Evolutionary conservation across 2,888 invertebrate species (phyloP), one percentile per base, ranked within the genome.

Genomic region (Spisula subtruncata): DNA sequence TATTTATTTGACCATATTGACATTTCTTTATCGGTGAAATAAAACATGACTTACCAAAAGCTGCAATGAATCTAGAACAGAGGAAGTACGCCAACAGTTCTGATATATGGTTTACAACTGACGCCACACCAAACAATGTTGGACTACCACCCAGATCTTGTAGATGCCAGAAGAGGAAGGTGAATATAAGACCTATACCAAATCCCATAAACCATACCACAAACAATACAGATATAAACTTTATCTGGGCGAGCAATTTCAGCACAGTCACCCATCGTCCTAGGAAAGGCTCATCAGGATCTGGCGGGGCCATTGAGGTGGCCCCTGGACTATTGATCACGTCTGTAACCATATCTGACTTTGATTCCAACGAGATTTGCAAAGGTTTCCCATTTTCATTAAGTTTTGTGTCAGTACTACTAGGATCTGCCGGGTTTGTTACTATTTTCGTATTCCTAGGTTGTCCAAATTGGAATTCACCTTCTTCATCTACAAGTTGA

Each of bases 161-260:
- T 82, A 99, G 97, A 97, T 99, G 99, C 99, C 99, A 99, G 97
- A 99, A 99, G 88, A 99, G 98, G 97, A 99, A 99, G 5, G 99
- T 99, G 97, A 99, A 99, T 94, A 99, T 99, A 94, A 99, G 97
- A 0, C 99, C 99, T 95, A 99, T 99, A 86, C 99, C 99, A 96
- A 99, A 99, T 87, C 99, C 99, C 99, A 99, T 99, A 97, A 99
- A 99, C 99, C 99, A 99, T 83, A 99, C 98, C 54, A 99, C 99
- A 96, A 99, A 98, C 83, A 99, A 97, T 97, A 99, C 96, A 0
- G 95, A 93, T 0, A 95, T 98, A 93, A 99, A 99, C 96, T 99
- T 98, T 87, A 99, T 97, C 96, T 98, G 98, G 95, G 98, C 98
- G 97, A 99, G 98, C 96, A 99, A 98, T 92, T 98, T 98, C 94